phyloP scores from a whole-genome alignment of 2,113 vertebrate genomes.

The Bubo blakistoni region DNA sequence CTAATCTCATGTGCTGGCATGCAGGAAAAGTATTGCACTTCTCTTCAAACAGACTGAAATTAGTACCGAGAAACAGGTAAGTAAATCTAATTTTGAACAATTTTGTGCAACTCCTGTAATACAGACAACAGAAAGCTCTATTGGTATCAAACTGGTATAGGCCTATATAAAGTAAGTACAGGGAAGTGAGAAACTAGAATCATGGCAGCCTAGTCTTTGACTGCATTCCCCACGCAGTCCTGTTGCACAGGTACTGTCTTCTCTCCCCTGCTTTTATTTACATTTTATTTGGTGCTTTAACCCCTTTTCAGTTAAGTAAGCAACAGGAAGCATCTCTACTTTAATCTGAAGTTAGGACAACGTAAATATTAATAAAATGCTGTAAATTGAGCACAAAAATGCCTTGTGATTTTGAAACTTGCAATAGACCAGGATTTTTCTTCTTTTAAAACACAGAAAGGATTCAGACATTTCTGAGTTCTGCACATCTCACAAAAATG shows the following conservation, averaged over 20 bases:
- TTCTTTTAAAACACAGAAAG: not conserved
- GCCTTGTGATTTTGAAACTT: not conserved
- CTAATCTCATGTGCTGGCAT: not conserved
- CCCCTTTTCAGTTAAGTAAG: not conserved
- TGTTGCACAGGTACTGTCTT: not conserved
- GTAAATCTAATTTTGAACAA: not conserved
- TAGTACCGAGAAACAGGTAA: not conserved
- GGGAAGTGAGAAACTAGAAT: not conserved
- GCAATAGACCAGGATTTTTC: not conserved
- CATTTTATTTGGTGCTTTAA: not conserved
- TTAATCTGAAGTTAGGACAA: not conserved
- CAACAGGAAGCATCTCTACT: not conserved
- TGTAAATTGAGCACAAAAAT: not conserved
- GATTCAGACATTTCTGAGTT: not conserved
- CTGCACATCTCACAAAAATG: not conserved
- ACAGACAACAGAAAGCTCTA: not conserved
- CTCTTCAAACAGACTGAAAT: not conserved
- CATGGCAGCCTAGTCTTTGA: not conserved
- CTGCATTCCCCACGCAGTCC: rapidly evolving
- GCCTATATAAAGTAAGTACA: not conserved
- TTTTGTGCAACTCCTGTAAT: not conserved
- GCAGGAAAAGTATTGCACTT: not conserved
- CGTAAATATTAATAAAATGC: not conserved
- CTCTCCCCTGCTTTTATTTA: not conserved
- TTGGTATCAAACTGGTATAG: not conserved